These are phyloP conservation scores for Xiphorhynchus elegans DNA, from an alignment of 2,113 vertebrate genomes.

Conservation along the genomic window DNA sequence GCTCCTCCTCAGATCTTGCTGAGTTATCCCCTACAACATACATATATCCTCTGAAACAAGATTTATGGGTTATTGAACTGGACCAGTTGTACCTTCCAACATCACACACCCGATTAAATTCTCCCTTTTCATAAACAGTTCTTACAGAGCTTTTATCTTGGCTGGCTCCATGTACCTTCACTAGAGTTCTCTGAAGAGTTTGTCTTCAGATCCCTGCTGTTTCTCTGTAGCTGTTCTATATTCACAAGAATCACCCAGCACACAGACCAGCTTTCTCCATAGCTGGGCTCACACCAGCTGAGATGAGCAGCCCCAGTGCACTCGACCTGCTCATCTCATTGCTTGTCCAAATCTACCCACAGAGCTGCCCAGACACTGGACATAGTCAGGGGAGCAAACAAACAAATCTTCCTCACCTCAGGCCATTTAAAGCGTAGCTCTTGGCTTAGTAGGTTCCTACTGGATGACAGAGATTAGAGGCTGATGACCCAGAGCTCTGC, in stretches of 20 bases:
- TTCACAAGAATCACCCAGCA: background rate
- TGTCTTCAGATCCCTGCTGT: too few relatives aligned
- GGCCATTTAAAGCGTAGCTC: background rate
- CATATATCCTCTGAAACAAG: accelerated
- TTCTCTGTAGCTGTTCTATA: background rate
- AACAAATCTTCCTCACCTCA: accelerated
- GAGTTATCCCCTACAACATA: accelerated
- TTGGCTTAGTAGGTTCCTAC: background rate
- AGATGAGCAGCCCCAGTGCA: accelerated
- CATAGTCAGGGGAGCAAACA: accelerated
- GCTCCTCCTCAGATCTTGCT: accelerated
- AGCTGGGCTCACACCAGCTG: accelerated
- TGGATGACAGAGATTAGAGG: background rate
- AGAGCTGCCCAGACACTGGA: accelerated
- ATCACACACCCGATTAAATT: accelerated
- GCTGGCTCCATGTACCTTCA: accelerated
- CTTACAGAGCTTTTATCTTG: accelerated
- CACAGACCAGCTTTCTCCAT: accelerated
- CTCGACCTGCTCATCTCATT: background rate
- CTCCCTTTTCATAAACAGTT: too few relatives aligned
- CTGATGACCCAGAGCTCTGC: background rate
- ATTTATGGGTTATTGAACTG: accelerated
- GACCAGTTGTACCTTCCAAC: accelerated
- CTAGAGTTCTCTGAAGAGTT: background rate
- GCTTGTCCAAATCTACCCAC: accelerated